phyloP scores from a whole-genome alignment of 2,113 vertebrate species.

The Pelvicachromis taeniatus region DNA sequence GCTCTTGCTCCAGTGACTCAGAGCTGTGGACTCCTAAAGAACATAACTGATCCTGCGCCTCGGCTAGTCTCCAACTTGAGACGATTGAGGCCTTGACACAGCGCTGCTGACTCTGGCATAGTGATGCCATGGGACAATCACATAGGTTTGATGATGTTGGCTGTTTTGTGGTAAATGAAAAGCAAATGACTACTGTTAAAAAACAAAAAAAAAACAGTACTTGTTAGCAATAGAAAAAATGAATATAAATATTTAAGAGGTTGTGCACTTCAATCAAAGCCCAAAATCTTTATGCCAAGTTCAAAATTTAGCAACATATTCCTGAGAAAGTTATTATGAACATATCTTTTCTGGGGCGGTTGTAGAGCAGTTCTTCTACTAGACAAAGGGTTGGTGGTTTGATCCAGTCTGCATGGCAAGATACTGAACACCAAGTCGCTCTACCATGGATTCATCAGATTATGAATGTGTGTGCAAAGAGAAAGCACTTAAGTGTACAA shows the following conservation, averaged over 20 bases:
- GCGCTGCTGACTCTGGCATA: constrained; percentile 87
- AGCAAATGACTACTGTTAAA: background rate
- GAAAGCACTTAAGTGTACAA: background rate
- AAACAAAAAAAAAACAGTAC: background rate
- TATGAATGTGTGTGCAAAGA: background rate
- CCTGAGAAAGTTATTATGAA: background rate
- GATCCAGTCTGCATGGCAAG: background rate
- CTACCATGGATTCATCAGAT: background rate
- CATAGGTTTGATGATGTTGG: constrained; percentile 58
- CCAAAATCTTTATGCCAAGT: background rate
- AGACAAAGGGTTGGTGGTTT: background rate
- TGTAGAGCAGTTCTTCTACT: background rate
- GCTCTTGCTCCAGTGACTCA: constrained; percentile 89
- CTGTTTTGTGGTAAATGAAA: background rate
- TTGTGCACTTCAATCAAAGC: background rate
- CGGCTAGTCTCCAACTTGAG: constrained; percentile 90
- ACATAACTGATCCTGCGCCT: constrained; percentile 92
- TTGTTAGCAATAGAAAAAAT: background rate
- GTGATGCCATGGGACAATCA: constrained; percentile 79
- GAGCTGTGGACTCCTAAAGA: constrained; percentile 90
- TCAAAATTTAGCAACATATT: background rate
- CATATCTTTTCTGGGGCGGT: background rate
- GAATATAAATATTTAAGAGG: background rate
- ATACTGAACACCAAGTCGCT: background rate
- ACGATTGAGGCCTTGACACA: constrained; percentile 87